Evolutionary conservation across 2,797 vertebrate genomes (phyloP).

Genomic region (Micrastur ruficollis): DNA sequence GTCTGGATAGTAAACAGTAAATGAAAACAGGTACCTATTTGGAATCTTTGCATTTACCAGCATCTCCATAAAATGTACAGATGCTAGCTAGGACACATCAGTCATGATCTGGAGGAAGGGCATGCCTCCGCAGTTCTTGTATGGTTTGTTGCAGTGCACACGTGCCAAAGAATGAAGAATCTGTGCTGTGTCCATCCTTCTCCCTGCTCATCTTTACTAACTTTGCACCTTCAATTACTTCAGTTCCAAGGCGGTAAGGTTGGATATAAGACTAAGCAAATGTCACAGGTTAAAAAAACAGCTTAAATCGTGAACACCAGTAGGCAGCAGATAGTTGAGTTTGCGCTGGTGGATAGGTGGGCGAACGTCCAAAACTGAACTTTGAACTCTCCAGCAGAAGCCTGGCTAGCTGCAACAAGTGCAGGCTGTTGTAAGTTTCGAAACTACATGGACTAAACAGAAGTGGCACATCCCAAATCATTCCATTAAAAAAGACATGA

Average conservation of each 20-base stretch:
- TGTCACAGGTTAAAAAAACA: neutral
- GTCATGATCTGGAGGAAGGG: neutral
- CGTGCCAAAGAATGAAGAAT: neutral
- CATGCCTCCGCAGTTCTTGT: neutral
- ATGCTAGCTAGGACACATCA: neutral
- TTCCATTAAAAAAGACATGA: neutral
- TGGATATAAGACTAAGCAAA: neutral
- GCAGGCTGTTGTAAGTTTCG: neutral
- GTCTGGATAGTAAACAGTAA: neutral
- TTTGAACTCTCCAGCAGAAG: neutral
- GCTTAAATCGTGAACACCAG: neutral
- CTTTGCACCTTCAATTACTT: neutral
- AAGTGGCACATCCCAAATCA: neutral
- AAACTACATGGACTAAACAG: neutral
- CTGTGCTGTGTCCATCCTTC: neutral
- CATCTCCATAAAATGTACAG: neutral
- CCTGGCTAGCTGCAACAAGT: neutral
- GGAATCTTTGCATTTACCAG: neutral
- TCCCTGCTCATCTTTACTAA: neutral
- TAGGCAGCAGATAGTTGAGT: neutral
- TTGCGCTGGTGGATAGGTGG: neutral
- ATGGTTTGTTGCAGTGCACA: neutral
- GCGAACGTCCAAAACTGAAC: neutral
- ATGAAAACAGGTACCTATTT: neutral
- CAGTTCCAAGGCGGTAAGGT: neutral